Conservation (phyloP, 2,888 invertebrate species). For the Cerceris ruficornis region DNA sequence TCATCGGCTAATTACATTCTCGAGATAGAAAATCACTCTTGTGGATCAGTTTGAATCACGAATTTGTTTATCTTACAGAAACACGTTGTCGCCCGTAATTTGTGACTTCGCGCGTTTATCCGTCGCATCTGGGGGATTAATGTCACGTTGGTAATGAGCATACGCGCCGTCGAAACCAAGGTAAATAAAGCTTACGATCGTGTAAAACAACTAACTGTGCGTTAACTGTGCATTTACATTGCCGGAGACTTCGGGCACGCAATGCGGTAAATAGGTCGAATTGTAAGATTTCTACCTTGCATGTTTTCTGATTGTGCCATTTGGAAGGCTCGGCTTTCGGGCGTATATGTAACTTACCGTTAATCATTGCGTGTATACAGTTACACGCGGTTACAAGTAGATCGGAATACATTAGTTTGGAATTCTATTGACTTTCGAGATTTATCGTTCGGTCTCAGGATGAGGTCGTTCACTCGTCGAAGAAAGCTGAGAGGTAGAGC, state of each 20-base stretch:
- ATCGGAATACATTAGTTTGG: neutral
- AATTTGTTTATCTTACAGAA: neutral
- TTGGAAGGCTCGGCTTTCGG: too few relatives aligned
- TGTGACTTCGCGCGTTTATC: neutral
- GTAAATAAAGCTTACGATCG: neutral
- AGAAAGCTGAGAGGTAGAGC: constrained; percentile 4
- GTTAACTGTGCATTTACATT: neutral
- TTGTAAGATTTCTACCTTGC: neutral
- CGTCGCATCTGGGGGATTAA: neutral
- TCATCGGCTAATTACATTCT: neutral
- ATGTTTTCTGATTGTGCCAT: neutral
- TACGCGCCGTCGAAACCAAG: neutral
- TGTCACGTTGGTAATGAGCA: neutral
- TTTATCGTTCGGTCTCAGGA: neutral
- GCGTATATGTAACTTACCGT: neutral
- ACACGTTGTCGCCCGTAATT: neutral
- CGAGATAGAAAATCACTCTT: neutral
- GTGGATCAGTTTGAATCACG: neutral
- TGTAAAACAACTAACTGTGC: neutral
- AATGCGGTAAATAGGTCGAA: neutral
- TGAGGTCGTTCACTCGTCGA: constrained; percentile 6
- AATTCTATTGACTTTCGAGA: neutral
- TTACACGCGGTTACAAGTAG: neutral
- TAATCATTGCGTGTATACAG: neutral
- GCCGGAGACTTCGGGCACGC: too few relatives aligned